phyloP scores from a whole-genome alignment of 1,140 invertebrate genomes.

The Cydia amplana region DNA sequence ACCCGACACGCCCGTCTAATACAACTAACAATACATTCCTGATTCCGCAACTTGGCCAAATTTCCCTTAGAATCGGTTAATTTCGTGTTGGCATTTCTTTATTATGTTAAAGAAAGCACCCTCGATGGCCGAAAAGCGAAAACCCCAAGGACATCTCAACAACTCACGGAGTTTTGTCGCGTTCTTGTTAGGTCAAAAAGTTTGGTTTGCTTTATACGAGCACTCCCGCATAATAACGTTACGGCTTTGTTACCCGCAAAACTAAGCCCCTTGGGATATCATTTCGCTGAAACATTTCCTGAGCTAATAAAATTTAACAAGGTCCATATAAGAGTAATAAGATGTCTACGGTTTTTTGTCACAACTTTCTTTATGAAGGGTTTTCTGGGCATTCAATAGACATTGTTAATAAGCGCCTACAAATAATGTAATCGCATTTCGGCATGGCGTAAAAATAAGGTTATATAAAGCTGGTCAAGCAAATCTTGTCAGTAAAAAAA shows the following conservation, averaged over 20 bases:
- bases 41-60: not conserved
- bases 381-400: not conserved
- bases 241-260: slow-evolving; percentile 19
- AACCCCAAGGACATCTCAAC: not conserved
- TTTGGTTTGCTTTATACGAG: slow-evolving; percentile 14
- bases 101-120: not conserved
- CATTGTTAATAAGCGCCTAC: slow-evolving; percentile 1
- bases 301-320: slow-evolving; percentile 31
- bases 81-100: not conserved
- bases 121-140: not conserved
- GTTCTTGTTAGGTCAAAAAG: slow-evolving; percentile 22
- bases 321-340: slow-evolving; percentile 13
- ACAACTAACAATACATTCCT: slow-evolving; percentile 1
- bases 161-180: not conserved
- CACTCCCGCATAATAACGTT: not conserved
- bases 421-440: not conserved
- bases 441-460: not conserved
- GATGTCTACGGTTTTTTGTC: slow-evolving; percentile 21
- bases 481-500: too few species aligned
- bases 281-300: slow-evolving; percentile 22
- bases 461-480: too few species aligned
- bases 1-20: not conserved
- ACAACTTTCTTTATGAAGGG: not conserved
- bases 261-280: slow-evolving; percentile 25
- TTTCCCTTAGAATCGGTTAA: not conserved